Conservation (phyloP, 2,888 invertebrate species). For the Drosophila lacicola region DNA sequence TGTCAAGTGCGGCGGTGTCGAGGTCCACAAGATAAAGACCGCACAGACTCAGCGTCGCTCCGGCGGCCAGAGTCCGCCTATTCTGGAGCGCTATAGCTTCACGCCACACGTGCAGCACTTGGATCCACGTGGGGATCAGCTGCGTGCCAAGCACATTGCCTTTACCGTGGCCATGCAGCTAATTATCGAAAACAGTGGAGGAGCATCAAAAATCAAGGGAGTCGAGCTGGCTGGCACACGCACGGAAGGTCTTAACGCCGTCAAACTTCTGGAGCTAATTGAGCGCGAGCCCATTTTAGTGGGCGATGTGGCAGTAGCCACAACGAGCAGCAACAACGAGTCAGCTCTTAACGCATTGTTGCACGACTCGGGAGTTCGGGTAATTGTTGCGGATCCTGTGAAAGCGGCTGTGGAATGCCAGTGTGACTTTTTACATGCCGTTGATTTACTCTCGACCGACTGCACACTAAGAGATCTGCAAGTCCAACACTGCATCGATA, state of each 20-base stretch:
- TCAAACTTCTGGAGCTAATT: conserved; percentile 87
- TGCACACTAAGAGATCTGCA: conserved; percentile 85
- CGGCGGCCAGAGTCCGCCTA: conserved; percentile 91
- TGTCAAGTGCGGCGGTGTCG: conserved; percentile 93
- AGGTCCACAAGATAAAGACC: conserved; percentile 95
- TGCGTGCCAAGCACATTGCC: conserved; percentile 88
- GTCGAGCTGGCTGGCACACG: conserved; percentile 88
- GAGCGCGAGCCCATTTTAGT: conserved; percentile 91
- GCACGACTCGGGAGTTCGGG: conserved; percentile 88
- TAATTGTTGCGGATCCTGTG: conserved; percentile 87
- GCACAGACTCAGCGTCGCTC: conserved; percentile 93
- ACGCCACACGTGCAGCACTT: conserved; percentile 89
- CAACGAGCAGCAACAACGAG: conserved; percentile 85
- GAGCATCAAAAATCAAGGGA: conserved; percentile 89
- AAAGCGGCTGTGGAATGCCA: conserved; percentile 88
- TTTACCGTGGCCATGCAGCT: conserved; percentile 90
- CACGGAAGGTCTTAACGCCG: conserved; percentile 88
- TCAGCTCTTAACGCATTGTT: conserved; percentile 86
- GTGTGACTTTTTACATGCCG: conserved; percentile 89
- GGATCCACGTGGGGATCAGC: conserved; percentile 86
- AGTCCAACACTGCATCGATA: conserved; percentile 87
- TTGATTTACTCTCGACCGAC: conserved; percentile 87
- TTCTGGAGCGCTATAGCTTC: conserved; percentile 93
- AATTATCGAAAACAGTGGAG: conserved; percentile 91
- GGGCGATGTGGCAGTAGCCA: conserved; percentile 87